These are phyloP conservation scores for Heterochromis multidens DNA, from an alignment of 2,113 vertebrate genomes.

Conservation along the genomic window DNA sequence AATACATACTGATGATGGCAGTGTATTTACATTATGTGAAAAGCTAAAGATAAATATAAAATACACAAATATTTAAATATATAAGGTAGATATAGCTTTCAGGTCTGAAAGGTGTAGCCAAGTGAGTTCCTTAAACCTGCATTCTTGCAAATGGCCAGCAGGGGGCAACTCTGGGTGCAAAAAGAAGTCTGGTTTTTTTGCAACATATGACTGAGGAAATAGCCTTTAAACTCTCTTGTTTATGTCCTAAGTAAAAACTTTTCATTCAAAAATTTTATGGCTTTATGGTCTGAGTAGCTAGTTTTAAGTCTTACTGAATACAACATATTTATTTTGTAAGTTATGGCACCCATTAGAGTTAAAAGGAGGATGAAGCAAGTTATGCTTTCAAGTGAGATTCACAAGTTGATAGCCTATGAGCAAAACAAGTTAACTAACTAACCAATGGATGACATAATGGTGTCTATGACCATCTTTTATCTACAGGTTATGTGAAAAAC, in stretches of 20 bases:
- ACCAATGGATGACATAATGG: neutral
- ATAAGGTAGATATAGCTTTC: neutral
- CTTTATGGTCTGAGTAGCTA: neutral
- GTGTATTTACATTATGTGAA: neutral
- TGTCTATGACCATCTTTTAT: too few species aligned
- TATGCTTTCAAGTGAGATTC: neutral
- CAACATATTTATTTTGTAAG: neutral
- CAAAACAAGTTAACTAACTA: neutral
- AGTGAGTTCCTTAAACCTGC: neutral
- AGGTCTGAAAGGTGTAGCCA: neutral
- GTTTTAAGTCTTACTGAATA: neutral
- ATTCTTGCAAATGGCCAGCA: neutral
- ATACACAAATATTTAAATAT: neutral
- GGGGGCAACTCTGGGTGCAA: neutral
- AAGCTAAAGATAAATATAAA: neutral
- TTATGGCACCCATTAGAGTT: neutral
- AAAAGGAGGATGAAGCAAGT: neutral
- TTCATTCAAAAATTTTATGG: too few species aligned
- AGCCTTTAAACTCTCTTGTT: neutral
- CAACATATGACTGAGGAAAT: neutral
- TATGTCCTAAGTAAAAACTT: neutral
- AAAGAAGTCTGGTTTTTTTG: neutral
- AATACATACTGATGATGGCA: neutral
- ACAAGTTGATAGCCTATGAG: accelerated
- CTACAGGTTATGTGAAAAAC: neutral